These are phyloP conservation scores for Callinectes sapidus DNA, from an alignment of 2,888 invertebrate genomes.

Conservation along the genomic window DNA sequence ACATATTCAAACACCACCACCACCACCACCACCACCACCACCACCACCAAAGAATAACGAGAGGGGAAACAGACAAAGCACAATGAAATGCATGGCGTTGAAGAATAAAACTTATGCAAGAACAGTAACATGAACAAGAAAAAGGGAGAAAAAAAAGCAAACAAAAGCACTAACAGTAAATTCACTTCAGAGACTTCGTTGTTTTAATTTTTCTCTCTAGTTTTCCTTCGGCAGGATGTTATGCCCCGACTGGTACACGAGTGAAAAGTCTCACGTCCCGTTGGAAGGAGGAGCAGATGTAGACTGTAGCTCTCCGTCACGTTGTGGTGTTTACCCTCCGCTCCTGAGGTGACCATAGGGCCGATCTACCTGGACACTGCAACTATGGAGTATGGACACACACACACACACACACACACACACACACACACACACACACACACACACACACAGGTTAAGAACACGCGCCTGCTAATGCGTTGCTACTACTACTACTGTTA, in stretches of 20 bases:
- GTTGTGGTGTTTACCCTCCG: background rate
- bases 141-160: background rate
- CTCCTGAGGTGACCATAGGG: background rate
- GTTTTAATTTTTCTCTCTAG: background rate
- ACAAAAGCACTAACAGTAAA: background rate
- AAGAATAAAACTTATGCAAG: background rate
- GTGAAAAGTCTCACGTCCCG: background rate
- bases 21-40: background rate
- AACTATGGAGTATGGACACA: background rate
- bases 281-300: background rate
- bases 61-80: background rate
- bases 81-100: background rate
- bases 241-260: background rate
- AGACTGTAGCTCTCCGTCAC: background rate
- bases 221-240: background rate
- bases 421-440: conserved; percentile 13
- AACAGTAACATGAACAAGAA: background rate
- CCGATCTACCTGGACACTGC: background rate
- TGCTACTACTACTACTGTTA: too few species aligned
- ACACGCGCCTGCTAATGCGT: too few species aligned
- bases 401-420: conserved; percentile 2
- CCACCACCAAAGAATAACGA: background rate
- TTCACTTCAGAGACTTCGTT: background rate
- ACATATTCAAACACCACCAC: background rate
- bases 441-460: background rate